Conservation (phyloP, 2,888 invertebrate genomes). For the Capitulum mitella region DNA sequence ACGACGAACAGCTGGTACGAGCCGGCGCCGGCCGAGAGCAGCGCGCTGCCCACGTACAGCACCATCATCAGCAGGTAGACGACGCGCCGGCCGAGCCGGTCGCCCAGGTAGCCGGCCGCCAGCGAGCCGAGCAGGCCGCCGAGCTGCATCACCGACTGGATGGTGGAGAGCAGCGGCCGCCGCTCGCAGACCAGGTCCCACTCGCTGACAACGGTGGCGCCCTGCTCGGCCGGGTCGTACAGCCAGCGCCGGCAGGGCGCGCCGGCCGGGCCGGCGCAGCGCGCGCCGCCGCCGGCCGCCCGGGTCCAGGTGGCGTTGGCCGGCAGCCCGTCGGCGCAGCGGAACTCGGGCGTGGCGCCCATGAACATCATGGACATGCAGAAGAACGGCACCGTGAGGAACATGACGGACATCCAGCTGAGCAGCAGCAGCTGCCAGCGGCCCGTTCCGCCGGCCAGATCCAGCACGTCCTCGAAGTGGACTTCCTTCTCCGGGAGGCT, state of each 20-base stretch:
- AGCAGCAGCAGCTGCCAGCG: slow-evolving; percentile 29
- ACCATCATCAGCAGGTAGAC: slow-evolving; percentile 35
- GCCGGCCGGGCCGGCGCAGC: background rate
- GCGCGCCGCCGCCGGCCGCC: slow-evolving; percentile 20
- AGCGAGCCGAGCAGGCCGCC: slow-evolving; percentile 36
- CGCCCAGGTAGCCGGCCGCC: slow-evolving; percentile 34
- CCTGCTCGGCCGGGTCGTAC: slow-evolving; percentile 29
- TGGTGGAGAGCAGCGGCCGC: slow-evolving; percentile 31
- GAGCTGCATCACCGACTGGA: slow-evolving; percentile 33
- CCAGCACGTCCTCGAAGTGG: slow-evolving; percentile 29
- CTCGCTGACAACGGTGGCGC: slow-evolving; percentile 31
- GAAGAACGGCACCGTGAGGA: background rate
- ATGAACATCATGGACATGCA: slow-evolving; percentile 22
- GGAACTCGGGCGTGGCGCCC: slow-evolving; percentile 27
- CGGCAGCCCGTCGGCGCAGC: slow-evolving; percentile 9
- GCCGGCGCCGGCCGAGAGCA: slow-evolving; percentile 32
- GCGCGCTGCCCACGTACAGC: slow-evolving; percentile 34
- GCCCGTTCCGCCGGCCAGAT: slow-evolving; percentile 28
- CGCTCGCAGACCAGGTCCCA: slow-evolving; percentile 35
- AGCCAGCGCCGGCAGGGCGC: slow-evolving; percentile 28
- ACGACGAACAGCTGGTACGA: slow-evolving; percentile 35
- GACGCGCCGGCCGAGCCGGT: slow-evolving; percentile 35
- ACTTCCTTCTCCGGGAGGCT: background rate
- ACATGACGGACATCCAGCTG: slow-evolving; percentile 24
- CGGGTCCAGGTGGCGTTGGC: slow-evolving; percentile 20